Evolutionary conservation across 2,113 vertebrate species (phyloP).

Genomic region (Cacatua alba): DNA sequence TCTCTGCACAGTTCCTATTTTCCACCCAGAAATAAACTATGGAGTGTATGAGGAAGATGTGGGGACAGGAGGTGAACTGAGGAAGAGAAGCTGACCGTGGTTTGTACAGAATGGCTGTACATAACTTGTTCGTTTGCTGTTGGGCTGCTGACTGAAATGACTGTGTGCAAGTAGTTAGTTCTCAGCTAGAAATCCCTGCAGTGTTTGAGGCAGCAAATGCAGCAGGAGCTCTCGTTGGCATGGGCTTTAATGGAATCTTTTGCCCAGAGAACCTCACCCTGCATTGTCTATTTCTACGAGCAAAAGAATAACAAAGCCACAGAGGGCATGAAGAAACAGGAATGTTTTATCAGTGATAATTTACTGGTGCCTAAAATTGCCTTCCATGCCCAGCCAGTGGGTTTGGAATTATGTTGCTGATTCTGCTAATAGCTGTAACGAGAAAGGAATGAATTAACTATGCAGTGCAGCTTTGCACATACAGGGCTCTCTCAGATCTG

Average conservation of each 20-base stretch:
- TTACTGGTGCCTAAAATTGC: conserved; percentile 52
- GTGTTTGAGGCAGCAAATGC: background rate
- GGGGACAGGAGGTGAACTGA: background rate
- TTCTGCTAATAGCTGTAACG: conserved; percentile 38
- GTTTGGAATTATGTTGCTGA: conserved; percentile 22
- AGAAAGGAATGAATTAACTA: background rate
- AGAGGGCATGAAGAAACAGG: conserved; percentile 59
- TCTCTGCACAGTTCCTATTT: background rate
- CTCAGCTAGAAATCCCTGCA: background rate
- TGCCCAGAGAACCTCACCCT: conserved; percentile 19
- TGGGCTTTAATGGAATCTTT: background rate
- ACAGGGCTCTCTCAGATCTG: background rate
- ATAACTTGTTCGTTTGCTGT: background rate
- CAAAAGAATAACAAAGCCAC: conserved; percentile 24
- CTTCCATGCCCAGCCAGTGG: conserved; percentile 18
- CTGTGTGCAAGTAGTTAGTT: background rate
- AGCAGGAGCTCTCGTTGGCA: background rate
- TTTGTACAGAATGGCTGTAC: background rate
- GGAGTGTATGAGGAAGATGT: too few relatives aligned
- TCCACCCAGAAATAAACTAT: background rate
- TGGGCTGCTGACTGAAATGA: background rate
- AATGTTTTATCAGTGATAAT: conserved; percentile 45
- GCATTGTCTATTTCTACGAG: background rate
- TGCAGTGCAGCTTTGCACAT: background rate
- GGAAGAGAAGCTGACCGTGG: background rate